A percentile compares a stretch with the other conserved stretches of the same genome.
Evolutionary conservation across 2,888 invertebrate genomes (phyloP).

Genomic region (Yponomeuta cagnagella): DNA sequence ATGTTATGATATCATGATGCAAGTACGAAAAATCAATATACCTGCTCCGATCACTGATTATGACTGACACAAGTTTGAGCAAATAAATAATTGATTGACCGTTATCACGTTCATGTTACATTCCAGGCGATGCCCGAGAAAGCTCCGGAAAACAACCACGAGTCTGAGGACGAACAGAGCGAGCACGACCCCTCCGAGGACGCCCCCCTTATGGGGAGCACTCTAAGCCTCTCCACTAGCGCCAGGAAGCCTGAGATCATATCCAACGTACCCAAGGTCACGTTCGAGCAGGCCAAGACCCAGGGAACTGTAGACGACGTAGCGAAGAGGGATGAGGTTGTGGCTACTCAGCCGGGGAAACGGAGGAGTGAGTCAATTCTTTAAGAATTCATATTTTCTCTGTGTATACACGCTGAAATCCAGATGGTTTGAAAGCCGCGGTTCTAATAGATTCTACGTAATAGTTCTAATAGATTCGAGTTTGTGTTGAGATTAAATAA

Average conservation of each 20-base stretch:
- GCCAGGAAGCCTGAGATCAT: slow-evolving; percentile 61
- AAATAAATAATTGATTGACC: no score
- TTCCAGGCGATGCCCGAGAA: slow-evolving; percentile 50
- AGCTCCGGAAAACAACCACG: slow-evolving; percentile 30
- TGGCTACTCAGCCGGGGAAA: slow-evolving; percentile 61
- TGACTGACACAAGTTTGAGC: no score
- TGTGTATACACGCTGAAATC: no score
- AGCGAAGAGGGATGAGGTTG: slow-evolving; percentile 41
- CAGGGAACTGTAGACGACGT: slow-evolving; percentile 25
- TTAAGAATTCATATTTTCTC: background rate
- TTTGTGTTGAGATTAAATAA: no score
- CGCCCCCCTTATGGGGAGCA: slow-evolving; percentile 66
- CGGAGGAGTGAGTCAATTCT: slow-evolving; percentile 56
- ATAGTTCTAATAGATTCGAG: no score
- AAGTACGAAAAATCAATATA: no score
- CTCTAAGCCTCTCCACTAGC: slow-evolving; percentile 40
- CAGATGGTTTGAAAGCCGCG: no score
- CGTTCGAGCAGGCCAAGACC: slow-evolving; percentile 37
- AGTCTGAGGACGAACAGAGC: slow-evolving; percentile 58
- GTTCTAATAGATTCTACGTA: no score
- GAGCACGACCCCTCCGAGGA: slow-evolving; percentile 64
- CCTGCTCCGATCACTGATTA: no score
- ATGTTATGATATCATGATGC: no score
- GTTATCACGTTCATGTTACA: background rate
- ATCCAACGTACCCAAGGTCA: slow-evolving; percentile 60